A percentile compares a stretch with the other conserved stretches of the same genome.
These are phyloP conservation scores for Polydrusus cervinus DNA, from an alignment of 2,888 invertebrate genomes.

Conservation along the genomic window DNA sequence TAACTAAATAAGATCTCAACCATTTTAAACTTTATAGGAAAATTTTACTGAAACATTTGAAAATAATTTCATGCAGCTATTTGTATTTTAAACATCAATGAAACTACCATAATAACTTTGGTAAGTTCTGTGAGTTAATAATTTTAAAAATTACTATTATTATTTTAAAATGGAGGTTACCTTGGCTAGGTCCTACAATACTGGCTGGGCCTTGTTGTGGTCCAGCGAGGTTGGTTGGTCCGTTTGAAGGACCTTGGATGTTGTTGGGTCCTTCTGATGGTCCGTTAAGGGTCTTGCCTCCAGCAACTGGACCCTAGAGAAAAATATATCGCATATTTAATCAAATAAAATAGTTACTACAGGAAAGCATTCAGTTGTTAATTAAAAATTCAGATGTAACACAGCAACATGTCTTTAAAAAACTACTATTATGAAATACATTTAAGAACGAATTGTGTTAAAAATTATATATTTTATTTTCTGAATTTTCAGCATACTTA, in stretches of 20 bases:
- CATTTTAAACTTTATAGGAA: slow-evolving; percentile 10
- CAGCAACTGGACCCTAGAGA: slow-evolving; percentile 51
- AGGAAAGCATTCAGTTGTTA: too few species aligned
- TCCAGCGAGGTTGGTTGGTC: slow-evolving; percentile 56
- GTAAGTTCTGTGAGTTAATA: too few species aligned
- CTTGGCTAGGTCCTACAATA: slow-evolving; percentile 56
- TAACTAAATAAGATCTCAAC: slow-evolving; percentile 22
- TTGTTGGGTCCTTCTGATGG: slow-evolving; percentile 54
- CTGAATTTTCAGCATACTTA: slow-evolving; percentile 18
- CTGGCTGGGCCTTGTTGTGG: slow-evolving; percentile 54
- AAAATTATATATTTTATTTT: background rate
- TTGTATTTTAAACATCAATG: too few species aligned
- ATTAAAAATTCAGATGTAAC: too few species aligned
- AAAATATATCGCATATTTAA: background rate
- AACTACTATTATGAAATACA: too few species aligned
- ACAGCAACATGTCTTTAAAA: too few species aligned
- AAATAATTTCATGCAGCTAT: too few species aligned
- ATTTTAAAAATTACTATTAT: too few species aligned
- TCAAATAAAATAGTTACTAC: too few species aligned
- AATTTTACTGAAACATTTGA: background rate
- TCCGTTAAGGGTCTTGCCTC: slow-evolving; percentile 49
- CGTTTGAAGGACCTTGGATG: slow-evolving; percentile 54
- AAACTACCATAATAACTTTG: too few species aligned
- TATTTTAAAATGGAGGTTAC: too few species aligned
- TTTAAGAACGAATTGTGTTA: background rate